Base-by-base conservation (phyloP, 2,113 vertebrate genomes). In the Silurus meridionalis region DNA sequence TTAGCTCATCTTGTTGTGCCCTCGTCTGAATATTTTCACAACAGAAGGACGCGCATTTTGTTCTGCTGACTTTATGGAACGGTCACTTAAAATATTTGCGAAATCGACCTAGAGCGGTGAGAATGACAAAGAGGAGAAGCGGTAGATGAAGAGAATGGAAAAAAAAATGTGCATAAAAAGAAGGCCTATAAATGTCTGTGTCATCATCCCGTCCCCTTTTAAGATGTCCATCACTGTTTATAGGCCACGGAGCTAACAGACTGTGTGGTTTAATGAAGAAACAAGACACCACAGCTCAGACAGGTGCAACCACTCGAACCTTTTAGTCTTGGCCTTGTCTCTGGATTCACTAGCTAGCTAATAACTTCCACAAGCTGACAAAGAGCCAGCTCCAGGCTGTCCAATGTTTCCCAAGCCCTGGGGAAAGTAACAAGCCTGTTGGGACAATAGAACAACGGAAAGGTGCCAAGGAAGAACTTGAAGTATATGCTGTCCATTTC, bases 181-280 rank as follows among this genome's bases (percentile, higher is more conserved):
- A 83, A 80, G 66, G 58, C 55, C 25, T 66, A 58, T 80, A 89
- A 89, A 87, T 21, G 52, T 74, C 81, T 50, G 19, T 21, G 57
- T 23, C 15, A 64, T 78, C 55, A 86, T 83, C 88, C 72, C 57
- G 66, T 82, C 60, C 78, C 72, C 57, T 85, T 64, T 89, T 82
- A 84, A 87, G 85, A 85, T 82, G 85, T 87, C 86, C 28, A 84
- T 89, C 78, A 85, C 78, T 81, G 67, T 85, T 85, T 85, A 85
- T 52, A 85, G 64, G 66, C 55, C 25, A 72, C 69, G 69, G 83
- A 78, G 78, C 61, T 71, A 87, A 87, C 82, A 82, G 85, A 72
- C 83, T 6, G 77, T 72, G 79, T 50, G 82, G 52, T 89, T 85
- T 85, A 83, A 89, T 80, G 86, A 87, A 37, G 84, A 66, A 87